phyloP scores from a whole-genome alignment of 2,113 vertebrate genomes.

The Marmota flaviventris region DNA sequence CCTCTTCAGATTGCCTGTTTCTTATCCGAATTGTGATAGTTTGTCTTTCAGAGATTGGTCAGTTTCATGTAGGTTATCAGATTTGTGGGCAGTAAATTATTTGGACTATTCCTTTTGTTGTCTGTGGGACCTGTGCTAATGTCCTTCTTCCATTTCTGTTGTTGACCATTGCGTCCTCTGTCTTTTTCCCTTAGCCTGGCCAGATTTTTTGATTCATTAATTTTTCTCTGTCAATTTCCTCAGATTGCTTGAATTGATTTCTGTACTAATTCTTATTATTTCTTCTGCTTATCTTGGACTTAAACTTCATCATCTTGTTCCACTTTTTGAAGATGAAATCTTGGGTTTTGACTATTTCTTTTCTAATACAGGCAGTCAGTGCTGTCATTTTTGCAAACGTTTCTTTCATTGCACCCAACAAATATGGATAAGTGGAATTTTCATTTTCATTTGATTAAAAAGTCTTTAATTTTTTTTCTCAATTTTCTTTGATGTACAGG shows the following conservation, averaged over 20 bases:
- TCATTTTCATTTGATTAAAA: background rate
- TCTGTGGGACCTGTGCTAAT: background rate
- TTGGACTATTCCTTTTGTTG: background rate
- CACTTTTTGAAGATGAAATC: background rate
- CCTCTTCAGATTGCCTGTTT: background rate
- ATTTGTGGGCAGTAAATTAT: background rate
- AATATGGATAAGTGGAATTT: background rate
- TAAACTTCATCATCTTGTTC: background rate
- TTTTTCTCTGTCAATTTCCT: background rate
- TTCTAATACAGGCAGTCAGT: background rate
- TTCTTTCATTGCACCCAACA: background rate
- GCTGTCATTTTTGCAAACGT: background rate
- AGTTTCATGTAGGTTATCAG: background rate
- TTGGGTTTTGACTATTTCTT: background rate
- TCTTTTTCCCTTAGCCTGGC: background rate
- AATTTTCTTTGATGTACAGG: background rate
- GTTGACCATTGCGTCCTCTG: background rate
- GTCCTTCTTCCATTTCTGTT: background rate
- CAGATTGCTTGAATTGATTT: background rate
- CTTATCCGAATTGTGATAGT: background rate
- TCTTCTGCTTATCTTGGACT: background rate
- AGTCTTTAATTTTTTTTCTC: background rate
- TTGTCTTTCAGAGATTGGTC: background rate
- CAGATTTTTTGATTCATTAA: background rate
- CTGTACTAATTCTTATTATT: background rate